Conservation (phyloP, 2,888 invertebrate species). For the Macrophya annulata region DNA sequence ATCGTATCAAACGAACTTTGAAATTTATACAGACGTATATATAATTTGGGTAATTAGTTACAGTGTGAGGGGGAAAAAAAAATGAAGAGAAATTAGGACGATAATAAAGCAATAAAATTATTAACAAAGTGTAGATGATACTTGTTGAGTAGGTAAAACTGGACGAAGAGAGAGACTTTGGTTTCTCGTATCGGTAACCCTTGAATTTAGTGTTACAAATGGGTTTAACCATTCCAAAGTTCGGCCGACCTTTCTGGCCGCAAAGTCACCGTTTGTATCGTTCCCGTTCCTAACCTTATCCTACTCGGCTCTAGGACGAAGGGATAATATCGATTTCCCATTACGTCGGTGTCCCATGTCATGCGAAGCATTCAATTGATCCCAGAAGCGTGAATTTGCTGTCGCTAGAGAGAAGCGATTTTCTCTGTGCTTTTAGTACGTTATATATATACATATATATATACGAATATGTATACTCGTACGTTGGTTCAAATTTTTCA, state of each 20-base stretch:
- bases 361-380: conserved; percentile 71
- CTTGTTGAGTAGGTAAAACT: neutral
- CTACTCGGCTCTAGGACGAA: conserved; percentile 45
- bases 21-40: neutral
- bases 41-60: no score
- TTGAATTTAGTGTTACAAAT: conserved; percentile 45
- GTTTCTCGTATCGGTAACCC: conserved; percentile 19
- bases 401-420: conserved; percentile 2
- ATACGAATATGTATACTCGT: no score
- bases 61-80: neutral
- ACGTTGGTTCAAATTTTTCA: neutral
- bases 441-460: neutral
- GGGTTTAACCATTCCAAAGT: conserved; percentile 40
- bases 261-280: conserved; percentile 51
- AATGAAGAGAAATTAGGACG: neutral
- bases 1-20: neutral
- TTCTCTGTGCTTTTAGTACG: neutral
- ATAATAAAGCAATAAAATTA: no score
- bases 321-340: conserved; percentile 74
- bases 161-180: neutral
- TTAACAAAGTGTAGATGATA: neutral
- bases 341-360: conserved; percentile 66
- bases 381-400: conserved; percentile 61
- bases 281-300: conserved; percentile 45
- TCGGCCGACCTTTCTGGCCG: neutral